Base-by-base conservation (phyloP, 2,113 vertebrate species). In the Aspiorhynchus laticeps region DNA sequence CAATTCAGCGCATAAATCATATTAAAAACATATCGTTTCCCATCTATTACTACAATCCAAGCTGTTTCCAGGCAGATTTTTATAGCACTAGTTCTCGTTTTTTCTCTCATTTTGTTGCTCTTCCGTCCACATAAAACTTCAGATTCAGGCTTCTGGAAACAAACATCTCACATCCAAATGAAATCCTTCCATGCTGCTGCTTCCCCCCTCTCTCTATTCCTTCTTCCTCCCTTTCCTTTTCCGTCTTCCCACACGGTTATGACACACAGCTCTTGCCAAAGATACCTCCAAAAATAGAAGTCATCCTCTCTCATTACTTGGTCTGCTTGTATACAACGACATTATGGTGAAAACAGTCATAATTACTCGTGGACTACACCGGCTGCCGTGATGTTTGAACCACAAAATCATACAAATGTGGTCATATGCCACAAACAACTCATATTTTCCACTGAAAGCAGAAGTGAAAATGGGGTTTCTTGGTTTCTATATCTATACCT, bases 131-230 rank as follows among this genome's bases (percentile, higher is more conserved):
- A 84, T 88, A 88, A 61, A 48, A 48, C 53, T 21, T 73, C 71
- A 76, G 78, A 88, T 86, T 56, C 43, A 24, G 33, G 31, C 56
- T 24, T 31, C 71, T 77, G 78, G 71, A 86, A 63, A 85, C 79
- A 73, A 85, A 88, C 80, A 74, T 85, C 53, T 87, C 86, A 74
- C 84, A 69, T 87, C 82, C 36, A 28, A 86, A 80, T 85, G 7
- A 5, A 71, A 26, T 83, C 76, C 63, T 8, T 89, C 88, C 85
- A 81, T 88, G 31, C 82, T 80, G 81, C 48, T 33, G 51, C 59
- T 46, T 59, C 48, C 81, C 81, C 77, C 83, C 59, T 51, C 43
- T 19, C 26, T 33, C 28, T 65, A 9, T 73, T 78, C 48, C 61
- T 79, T 46, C 74, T 43, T 65, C 31, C 26, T 43, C 7, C 61